These are phyloP conservation scores for Nothobranchius kuhntae DNA, from an alignment of 2,113 vertebrate species.

Conservation along the genomic window DNA sequence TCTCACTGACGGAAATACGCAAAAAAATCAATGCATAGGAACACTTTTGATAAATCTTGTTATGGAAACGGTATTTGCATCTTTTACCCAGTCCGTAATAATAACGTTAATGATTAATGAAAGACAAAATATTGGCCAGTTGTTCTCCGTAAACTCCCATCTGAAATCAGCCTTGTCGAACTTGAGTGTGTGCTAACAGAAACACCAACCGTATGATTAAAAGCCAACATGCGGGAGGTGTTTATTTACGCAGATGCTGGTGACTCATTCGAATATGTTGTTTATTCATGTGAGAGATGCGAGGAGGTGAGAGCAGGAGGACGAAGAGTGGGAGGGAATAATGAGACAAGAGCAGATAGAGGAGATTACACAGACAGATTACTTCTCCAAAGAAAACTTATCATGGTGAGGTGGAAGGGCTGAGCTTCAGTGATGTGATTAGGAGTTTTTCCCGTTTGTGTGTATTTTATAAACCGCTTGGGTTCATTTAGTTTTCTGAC, in stretches of 20 bases:
- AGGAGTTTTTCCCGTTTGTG: slow-evolving; percentile 17
- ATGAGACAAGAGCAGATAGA: slow-evolving; percentile 12
- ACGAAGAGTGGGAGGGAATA: slow-evolving; percentile 6
- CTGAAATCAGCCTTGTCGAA: not conserved
- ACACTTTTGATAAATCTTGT: too few species aligned
- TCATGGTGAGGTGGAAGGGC: slow-evolving; percentile 15
- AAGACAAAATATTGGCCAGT: not conserved
- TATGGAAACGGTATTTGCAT: too few species aligned
- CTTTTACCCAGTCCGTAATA: not conserved
- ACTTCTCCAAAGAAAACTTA: slow-evolving; percentile 55
- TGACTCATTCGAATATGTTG: slow-evolving; percentile 33
- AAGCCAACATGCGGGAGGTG: slow-evolving; percentile 13
- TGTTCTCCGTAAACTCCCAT: not conserved
- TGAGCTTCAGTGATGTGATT: slow-evolving; percentile 34
- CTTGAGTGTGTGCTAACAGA: slow-evolving; percentile 6
- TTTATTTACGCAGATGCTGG: slow-evolving; percentile 37
- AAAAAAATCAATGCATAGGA: too few species aligned
- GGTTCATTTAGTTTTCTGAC: not conserved
- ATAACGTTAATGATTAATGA: not conserved
- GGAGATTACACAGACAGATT: slow-evolving; percentile 58
- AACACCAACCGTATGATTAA: slow-evolving; percentile 12
- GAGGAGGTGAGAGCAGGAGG: slow-evolving; percentile 5
- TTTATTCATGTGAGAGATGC: slow-evolving; percentile 5
- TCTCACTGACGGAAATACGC: too few species aligned
- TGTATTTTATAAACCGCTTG: slow-evolving; percentile 27